phyloP scores from a whole-genome alignment of 2,797 vertebrate species.

The Gallinago nigripennis region DNA sequence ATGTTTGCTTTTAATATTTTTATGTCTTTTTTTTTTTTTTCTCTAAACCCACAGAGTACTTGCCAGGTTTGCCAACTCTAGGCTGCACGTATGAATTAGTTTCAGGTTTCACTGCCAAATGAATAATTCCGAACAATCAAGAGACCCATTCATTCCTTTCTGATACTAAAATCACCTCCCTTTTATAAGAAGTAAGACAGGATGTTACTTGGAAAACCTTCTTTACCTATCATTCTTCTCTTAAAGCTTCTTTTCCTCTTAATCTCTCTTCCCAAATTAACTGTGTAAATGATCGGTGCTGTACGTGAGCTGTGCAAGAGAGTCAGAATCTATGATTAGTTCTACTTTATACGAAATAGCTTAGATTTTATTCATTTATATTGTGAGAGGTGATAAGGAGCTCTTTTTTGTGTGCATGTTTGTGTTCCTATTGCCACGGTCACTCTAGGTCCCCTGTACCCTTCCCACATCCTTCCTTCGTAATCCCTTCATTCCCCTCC shows the following conservation, averaged over 20 bases:
- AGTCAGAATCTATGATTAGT: not conserved
- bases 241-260: constrained; percentile 34
- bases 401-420: not conserved
- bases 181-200: not conserved
- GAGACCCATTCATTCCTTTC: constrained; percentile 33
- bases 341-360: not conserved
- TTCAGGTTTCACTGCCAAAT: constrained; percentile 14
- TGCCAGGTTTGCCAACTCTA: constrained; percentile 38
- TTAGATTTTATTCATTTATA: not conserved
- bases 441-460: fast-evolving
- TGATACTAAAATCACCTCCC: not conserved
- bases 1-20: constrained; percentile 16
- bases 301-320: not conserved
- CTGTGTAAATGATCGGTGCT: not conserved
- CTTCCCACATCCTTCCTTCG: not conserved
- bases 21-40: not conserved
- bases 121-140: constrained; percentile 16
- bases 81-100: not conserved
- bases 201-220: constrained; percentile 15
- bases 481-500: not conserved
- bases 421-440: not conserved
- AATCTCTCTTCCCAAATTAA: not conserved
- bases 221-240: not conserved
- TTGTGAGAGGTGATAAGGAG: not conserved
- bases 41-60: not conserved